Conservation (phyloP, 2,797 vertebrate species). For the Streptopelia turtur region DNA sequence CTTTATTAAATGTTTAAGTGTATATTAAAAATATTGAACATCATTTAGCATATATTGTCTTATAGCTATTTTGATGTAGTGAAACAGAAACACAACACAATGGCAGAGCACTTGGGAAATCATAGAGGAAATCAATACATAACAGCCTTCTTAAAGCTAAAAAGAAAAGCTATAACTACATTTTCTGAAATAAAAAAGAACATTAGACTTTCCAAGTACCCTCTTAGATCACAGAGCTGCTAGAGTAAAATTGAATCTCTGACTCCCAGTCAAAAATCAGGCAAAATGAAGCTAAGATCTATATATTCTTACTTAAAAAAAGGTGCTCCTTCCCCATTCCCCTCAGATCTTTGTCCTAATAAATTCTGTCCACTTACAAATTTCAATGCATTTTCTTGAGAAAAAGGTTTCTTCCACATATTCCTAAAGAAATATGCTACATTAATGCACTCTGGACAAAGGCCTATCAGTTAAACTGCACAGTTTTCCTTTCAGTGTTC, state of each 20-base stretch:
- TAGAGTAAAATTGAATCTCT: neutral
- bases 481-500: conserved; percentile 21
- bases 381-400: neutral
- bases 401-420: neutral
- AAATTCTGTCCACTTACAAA: neutral
- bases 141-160: neutral
- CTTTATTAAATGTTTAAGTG: neutral
- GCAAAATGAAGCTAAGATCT: neutral
- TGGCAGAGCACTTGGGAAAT: neutral
- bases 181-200: neutral
- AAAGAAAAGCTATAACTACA: neutral
- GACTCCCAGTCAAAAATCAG: neutral
- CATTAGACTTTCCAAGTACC: neutral
- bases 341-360: neutral
- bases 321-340: neutral
- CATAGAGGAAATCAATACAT: neutral
- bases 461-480: neutral
- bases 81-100: neutral
- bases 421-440: neutral
- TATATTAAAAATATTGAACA: neutral
- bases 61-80: neutral
- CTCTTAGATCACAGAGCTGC: neutral
- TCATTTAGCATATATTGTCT: neutral
- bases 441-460: neutral
- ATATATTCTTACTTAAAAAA: neutral